Conservation (phyloP, 2,797 vertebrate genomes). For the Natrix natrix region DNA sequence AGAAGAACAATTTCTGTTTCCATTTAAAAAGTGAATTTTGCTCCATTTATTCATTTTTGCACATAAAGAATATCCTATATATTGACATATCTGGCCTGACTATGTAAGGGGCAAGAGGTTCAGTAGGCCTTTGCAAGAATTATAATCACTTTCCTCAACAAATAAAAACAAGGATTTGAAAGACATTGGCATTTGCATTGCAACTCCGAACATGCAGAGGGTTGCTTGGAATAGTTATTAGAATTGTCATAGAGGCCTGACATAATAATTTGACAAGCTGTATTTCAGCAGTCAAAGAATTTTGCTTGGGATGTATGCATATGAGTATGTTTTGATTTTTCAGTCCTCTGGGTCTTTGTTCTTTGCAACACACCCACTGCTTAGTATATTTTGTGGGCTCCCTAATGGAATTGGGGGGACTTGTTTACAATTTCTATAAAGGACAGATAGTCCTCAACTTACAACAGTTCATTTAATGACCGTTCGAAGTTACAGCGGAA, state of each 20-base stretch:
- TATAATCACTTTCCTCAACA: background rate
- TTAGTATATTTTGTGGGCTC: background rate
- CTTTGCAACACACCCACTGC: background rate
- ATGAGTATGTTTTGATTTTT: background rate
- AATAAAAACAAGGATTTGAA: background rate
- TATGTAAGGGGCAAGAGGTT: background rate
- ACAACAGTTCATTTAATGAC: too few relatives aligned
- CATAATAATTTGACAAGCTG: slow-evolving; percentile 1
- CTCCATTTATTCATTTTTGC: background rate
- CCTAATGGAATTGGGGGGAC: background rate
- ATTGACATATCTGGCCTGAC: background rate
- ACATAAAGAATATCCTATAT: background rate
- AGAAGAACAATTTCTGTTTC: background rate
- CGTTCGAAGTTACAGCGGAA: accelerated
- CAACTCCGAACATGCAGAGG: background rate
- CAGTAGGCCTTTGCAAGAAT: background rate
- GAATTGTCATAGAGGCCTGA: background rate
- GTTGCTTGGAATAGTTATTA: background rate
- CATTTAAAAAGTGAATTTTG: background rate
- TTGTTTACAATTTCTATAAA: background rate
- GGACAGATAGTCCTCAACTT: too few relatives aligned
- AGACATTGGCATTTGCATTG: background rate
- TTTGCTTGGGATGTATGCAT: background rate
- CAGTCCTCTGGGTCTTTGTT: background rate
- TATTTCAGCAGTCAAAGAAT: background rate